phyloP scores from a whole-genome alignment of 1,140 invertebrate species.

The Sarcophaga bullata region DNA sequence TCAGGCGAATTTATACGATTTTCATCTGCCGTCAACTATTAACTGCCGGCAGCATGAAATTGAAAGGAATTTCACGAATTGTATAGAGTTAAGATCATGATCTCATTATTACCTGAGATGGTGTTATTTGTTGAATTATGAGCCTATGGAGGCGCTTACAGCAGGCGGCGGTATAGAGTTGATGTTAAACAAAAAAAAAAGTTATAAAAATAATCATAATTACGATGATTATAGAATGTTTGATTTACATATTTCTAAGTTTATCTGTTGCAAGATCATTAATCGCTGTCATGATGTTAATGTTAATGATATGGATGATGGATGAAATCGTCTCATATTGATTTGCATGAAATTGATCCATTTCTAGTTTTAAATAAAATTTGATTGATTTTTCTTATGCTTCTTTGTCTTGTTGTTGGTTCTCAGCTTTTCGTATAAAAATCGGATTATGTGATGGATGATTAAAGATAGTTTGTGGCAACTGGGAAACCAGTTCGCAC shows the following conservation, averaged over 20 bases:
- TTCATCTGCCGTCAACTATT: background rate
- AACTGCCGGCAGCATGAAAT: background rate
- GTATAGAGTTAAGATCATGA: background rate
- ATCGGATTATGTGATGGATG: slow-evolving; percentile 14
- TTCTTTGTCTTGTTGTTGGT: too few relatives aligned
- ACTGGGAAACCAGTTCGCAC: background rate
- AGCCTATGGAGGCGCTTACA: too few relatives aligned
- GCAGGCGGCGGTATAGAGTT: background rate
- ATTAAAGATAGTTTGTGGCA: background rate
- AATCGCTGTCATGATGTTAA: too few relatives aligned
- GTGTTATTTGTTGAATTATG: background rate
- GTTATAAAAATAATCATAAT: background rate
- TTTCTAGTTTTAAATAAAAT: slow-evolving; percentile 23
- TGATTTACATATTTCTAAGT: background rate
- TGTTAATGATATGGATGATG: background rate
- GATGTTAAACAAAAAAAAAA: background rate
- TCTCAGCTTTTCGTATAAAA: background rate
- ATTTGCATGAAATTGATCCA: slow-evolving; percentile 48
- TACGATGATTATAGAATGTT: background rate
- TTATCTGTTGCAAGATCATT: too few relatives aligned
- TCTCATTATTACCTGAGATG: slow-evolving; percentile 3
- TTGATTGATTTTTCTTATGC: slow-evolving; percentile 28
- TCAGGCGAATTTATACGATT: too few relatives aligned
- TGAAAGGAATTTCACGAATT: slow-evolving; percentile 24
- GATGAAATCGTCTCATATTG: background rate